phyloP scores from a whole-genome alignment of 2,113 vertebrate species.

The Ictalurus punctatus region DNA sequence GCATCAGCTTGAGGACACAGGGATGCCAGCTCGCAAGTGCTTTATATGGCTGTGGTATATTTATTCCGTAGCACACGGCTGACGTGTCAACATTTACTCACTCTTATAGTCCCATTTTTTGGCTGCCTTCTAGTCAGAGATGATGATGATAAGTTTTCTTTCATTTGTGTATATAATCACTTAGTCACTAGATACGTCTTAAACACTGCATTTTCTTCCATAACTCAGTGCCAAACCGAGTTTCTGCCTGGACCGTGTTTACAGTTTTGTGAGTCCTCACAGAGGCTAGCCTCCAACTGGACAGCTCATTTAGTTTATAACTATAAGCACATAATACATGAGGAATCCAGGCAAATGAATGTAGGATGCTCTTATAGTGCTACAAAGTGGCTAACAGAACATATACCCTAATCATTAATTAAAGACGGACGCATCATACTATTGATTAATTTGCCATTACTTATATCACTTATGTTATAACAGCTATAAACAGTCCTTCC shows the following conservation, averaged over 20 bases:
- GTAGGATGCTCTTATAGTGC: not conserved
- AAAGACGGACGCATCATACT: not conserved
- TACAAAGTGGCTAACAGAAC: not conserved
- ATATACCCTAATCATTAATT: not conserved
- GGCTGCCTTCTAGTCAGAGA: not conserved
- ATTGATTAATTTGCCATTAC: not conserved
- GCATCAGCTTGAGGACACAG: slow-evolving; percentile 18
- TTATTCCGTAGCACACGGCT: not conserved
- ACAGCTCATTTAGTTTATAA: not conserved
- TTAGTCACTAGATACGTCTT: not conserved
- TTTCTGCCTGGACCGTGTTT: not conserved
- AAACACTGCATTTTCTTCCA: not conserved
- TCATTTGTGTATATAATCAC: not conserved
- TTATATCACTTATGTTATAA: not conserved
- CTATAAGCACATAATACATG: not conserved
- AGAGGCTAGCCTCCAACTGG: not conserved
- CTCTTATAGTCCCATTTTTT: not conserved
- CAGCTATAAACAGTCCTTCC: not conserved
- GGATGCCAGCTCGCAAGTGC: not conserved
- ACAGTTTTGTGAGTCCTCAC: not conserved
- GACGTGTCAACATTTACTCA: not conserved
- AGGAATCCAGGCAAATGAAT: not conserved
- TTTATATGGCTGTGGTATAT: slow-evolving; percentile 3
- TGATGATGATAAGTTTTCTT: not conserved
- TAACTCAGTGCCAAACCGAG: not conserved